A percentile compares a stretch with the other conserved stretches of the same genome.
Evolutionary conservation across 2,113 vertebrate species (phyloP).

Genomic region (Sapayoa aenigma): DNA sequence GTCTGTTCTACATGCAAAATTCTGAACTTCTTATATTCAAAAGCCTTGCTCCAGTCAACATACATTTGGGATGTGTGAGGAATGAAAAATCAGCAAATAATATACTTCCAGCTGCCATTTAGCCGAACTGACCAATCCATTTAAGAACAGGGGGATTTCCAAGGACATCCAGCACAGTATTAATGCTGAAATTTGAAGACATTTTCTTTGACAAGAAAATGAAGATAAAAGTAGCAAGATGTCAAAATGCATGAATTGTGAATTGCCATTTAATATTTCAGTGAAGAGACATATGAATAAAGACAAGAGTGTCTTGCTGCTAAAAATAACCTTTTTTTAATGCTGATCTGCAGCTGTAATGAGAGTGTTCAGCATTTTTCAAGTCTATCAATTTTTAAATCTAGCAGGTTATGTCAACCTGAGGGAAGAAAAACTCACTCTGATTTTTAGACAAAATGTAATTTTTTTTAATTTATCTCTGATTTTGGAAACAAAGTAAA

Average conservation of each 20-base stretch:
- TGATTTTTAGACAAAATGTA: neutral
- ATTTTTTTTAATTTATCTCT: neutral
- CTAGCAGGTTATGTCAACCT: neutral
- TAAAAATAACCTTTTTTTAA: conserved; percentile 47
- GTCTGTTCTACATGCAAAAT: neutral
- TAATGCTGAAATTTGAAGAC: neutral
- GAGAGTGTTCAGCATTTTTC: conserved; percentile 5
- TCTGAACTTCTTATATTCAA: neutral
- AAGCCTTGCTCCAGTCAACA: neutral
- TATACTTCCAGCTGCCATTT: neutral
- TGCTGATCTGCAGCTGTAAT: conserved; percentile 5
- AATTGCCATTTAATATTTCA: conserved; percentile 37
- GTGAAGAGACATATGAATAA: neutral
- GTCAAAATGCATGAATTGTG: conserved; percentile 11
- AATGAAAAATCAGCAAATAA: neutral
- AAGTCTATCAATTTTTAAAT: neutral
- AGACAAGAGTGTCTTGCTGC: neutral
- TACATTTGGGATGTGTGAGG: neutral
- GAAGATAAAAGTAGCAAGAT: conserved; percentile 12
- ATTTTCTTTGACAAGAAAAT: conserved; percentile 15
- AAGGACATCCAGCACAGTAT: neutral
- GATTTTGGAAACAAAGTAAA: neutral
- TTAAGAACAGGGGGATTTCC: neutral
- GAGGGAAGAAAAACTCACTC: neutral
- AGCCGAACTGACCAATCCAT: neutral